These are phyloP conservation scores for Ptychodera flava DNA, from an alignment of 35 echinoderm and acorn worm species.

Conservation along the genomic window DNA sequence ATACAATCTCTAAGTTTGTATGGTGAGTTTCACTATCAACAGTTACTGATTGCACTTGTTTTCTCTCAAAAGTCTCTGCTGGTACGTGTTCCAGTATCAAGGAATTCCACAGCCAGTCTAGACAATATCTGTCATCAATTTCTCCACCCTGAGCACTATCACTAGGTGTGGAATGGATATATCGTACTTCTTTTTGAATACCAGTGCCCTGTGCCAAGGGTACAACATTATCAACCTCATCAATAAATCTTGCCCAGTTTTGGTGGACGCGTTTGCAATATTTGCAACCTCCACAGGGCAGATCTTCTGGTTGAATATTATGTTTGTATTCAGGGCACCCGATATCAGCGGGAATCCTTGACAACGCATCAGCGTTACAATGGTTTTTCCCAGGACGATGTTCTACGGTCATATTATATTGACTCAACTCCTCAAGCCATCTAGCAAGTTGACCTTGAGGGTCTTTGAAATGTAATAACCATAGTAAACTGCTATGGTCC, in stretches of 20 bases:
- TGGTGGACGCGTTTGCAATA: neutral
- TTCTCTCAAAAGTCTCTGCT: too few species aligned
- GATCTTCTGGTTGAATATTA: neutral
- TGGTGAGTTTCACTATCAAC: too few species aligned
- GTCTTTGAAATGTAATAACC: conserved; percentile 11
- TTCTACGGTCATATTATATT: conserved; percentile 16
- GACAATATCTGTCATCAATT: too few species aligned
- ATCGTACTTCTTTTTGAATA: too few species aligned
- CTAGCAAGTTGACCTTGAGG: conserved; percentile 17
- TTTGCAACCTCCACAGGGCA: neutral
- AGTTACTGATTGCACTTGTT: too few species aligned
- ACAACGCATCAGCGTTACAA: conserved; percentile 20
- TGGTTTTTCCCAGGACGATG: conserved; percentile 12
- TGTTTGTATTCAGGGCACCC: neutral
- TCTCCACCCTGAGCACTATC: too few species aligned
- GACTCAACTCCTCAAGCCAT: conserved; percentile 17
- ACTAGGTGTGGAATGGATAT: too few species aligned
- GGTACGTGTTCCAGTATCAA: too few species aligned
- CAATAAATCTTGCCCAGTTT: neutral
- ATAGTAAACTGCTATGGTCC: neutral
- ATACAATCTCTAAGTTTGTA: too few species aligned
- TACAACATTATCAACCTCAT: neutral
- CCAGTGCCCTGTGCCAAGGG: too few species aligned
- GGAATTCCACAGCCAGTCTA: neutral
- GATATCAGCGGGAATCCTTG: conserved; percentile 8